Percentiles rank a stretch among this genome's conserved stretches.
These are phyloP conservation scores for Hestina assimilis DNA, from an alignment of 1,140 invertebrate species.

Conservation along the genomic window DNA sequence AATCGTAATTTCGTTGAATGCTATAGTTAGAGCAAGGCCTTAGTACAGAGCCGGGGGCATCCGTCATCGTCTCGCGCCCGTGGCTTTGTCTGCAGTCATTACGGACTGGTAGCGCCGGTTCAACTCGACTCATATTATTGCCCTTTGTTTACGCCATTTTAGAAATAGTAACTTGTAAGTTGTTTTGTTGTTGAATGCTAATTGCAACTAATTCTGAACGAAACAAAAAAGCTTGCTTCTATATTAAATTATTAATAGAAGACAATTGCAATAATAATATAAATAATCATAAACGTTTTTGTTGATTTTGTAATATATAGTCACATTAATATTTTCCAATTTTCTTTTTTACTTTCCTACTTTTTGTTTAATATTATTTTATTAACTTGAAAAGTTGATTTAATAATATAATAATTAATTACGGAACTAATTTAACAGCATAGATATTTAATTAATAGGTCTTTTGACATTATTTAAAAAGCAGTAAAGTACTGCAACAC, in stretches of 20 bases:
- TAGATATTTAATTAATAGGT: too few species aligned
- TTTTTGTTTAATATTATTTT: too few species aligned
- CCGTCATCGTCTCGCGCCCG: slow-evolving; percentile 53
- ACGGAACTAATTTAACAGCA: too few species aligned
- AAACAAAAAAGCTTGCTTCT: background rate
- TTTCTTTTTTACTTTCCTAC: too few species aligned
- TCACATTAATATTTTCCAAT: too few species aligned
- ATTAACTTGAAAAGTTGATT: too few species aligned
- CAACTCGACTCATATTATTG: slow-evolving; percentile 43
- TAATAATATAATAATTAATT: too few species aligned
- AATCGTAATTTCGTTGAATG: slow-evolving; percentile 15
- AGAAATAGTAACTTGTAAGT: slow-evolving; percentile 11
- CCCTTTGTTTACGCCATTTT: slow-evolving; percentile 36
- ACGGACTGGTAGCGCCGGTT: slow-evolving; percentile 56
- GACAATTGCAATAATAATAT: too few species aligned
- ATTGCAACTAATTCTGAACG: background rate
- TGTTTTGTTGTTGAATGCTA: background rate
- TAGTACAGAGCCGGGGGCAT: slow-evolving; percentile 36
- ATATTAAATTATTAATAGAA: too few species aligned
- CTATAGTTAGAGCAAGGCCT: slow-evolving; percentile 32
- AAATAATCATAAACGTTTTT: background rate
- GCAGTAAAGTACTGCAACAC: too few species aligned
- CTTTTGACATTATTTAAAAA: too few species aligned
- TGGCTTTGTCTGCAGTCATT: slow-evolving; percentile 45
- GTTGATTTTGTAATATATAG: too few species aligned